These are phyloP conservation scores for Anthonomus grandis DNA, from an alignment of 1,140 invertebrate genomes.

Conservation along the genomic window DNA sequence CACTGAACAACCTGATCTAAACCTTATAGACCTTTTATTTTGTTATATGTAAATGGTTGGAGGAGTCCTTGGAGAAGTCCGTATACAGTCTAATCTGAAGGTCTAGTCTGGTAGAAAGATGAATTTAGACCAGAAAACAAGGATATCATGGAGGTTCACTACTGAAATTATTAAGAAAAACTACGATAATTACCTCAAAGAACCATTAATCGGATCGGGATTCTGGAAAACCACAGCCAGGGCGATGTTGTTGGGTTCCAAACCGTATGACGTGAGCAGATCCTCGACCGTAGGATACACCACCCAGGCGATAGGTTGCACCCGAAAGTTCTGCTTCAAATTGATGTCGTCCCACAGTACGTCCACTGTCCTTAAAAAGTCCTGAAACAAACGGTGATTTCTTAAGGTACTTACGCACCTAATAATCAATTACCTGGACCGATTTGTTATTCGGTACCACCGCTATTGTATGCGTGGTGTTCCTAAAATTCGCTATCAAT, in stretches of 20 bases:
- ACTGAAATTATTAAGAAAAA: background rate
- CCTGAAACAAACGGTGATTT: constrained; percentile 49
- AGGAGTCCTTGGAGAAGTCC: no score
- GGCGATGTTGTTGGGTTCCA: constrained; percentile 60
- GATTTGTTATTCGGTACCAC: constrained; percentile 66
- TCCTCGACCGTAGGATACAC: constrained; percentile 64
- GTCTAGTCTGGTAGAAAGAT: no score
- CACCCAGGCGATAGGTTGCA: constrained; percentile 60
- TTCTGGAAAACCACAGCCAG: constrained; percentile 67
- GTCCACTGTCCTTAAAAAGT: constrained; percentile 63
- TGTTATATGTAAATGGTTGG: no score
- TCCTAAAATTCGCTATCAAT: constrained; percentile 60
- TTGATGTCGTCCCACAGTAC: constrained; percentile 52
- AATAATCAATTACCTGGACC: constrained; percentile 54
- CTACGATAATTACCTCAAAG: constrained; percentile 51
- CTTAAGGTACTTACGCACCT: background rate
- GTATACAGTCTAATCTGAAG: no score
- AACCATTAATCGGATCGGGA: constrained; percentile 51
- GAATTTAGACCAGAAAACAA: no score
- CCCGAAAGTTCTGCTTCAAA: constrained; percentile 42
- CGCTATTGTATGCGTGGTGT: constrained; percentile 62
- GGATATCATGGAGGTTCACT: no score
- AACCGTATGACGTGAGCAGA: constrained; percentile 66
- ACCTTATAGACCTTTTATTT: no score
- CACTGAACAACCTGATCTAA: no score